Evolutionary conservation across 2,797 vertebrate genomes (phyloP).

Genomic region (Neosalanx taihuensis): DNA sequence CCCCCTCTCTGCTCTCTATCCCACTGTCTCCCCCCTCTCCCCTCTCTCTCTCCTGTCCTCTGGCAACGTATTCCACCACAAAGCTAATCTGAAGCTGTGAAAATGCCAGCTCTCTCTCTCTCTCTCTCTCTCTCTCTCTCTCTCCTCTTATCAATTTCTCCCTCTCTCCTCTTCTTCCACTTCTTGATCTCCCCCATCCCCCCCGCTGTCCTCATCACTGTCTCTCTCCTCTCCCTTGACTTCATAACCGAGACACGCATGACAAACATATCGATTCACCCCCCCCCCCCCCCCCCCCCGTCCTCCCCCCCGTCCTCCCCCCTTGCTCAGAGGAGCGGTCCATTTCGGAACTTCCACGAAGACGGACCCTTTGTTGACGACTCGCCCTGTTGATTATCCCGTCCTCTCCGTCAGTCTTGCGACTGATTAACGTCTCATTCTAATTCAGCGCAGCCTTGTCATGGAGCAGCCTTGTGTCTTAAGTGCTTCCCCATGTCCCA

Average conservation of each 20-base stretch:
- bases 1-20: constrained; percentile 4
- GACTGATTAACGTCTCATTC: constrained; percentile 37
- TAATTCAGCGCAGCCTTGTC: constrained; percentile 39
- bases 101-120: constrained; percentile 32
- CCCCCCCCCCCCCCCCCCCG: no score
- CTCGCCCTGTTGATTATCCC: constrained; percentile 4
- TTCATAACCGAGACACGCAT: constrained; percentile 1
- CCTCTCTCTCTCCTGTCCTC: constrained; percentile 38
- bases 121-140: constrained; percentile 22
- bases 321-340: background rate
- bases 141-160: constrained; percentile 26
- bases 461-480: constrained; percentile 24
- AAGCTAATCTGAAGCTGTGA: constrained; percentile 59
- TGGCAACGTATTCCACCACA: constrained; percentile 52
- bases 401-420: constrained; percentile 10
- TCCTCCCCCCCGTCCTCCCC: background rate
- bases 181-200: constrained; percentile 12
- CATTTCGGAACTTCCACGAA: background rate
- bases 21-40: constrained; percentile 28
- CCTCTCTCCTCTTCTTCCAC: constrained; percentile 19
- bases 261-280: background rate
- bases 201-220: constrained; percentile 13
- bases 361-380: background rate
- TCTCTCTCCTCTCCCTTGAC: constrained; percentile 11
- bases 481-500: constrained; percentile 37